These are phyloP conservation scores for Aporophyla nigra DNA, from an alignment of 2,888 invertebrate species.

Conservation along the genomic window DNA sequence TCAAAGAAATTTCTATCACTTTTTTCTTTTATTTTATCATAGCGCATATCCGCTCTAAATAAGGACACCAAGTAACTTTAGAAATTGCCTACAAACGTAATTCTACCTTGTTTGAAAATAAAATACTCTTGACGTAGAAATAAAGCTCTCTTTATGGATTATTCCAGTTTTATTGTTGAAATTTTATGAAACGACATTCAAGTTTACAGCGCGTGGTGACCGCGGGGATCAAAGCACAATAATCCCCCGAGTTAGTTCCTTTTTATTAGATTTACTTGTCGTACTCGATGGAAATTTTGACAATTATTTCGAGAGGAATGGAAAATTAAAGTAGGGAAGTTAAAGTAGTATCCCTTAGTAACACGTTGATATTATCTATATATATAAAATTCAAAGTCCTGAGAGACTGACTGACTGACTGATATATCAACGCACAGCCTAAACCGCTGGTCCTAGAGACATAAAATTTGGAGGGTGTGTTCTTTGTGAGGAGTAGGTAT, in stretches of 20 bases:
- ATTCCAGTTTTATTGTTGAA: conserved; percentile 61
- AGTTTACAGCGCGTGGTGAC: conserved; percentile 52
- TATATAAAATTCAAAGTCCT: too few relatives aligned
- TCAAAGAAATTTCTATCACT: too few relatives aligned
- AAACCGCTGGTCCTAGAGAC: too few relatives aligned
- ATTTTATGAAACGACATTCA: conserved; percentile 52
- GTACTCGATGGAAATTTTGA: conserved; percentile 14
- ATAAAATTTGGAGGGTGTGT: too few relatives aligned
- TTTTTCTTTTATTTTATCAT: background rate
- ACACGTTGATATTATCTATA: background rate
- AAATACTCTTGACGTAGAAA: conserved; percentile 48
- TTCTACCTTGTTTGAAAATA: conserved; percentile 23
- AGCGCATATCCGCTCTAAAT: background rate
- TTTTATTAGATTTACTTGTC: conserved; percentile 41
- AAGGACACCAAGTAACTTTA: background rate
- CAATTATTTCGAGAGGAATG: background rate
- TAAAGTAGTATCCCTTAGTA: background rate
- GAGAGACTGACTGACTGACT: too few relatives aligned
- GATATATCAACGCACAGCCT: too few relatives aligned
- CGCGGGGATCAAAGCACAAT: conserved; percentile 51
- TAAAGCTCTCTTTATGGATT: conserved; percentile 58
- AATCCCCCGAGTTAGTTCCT: conserved; percentile 36
- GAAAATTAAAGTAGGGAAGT: background rate
- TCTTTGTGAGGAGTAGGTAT: too few relatives aligned
- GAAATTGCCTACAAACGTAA: conserved; percentile 9